Base-by-base conservation (phyloP, 2,888 invertebrate genomes). In the Phyllotreta cruciferae region DNA sequence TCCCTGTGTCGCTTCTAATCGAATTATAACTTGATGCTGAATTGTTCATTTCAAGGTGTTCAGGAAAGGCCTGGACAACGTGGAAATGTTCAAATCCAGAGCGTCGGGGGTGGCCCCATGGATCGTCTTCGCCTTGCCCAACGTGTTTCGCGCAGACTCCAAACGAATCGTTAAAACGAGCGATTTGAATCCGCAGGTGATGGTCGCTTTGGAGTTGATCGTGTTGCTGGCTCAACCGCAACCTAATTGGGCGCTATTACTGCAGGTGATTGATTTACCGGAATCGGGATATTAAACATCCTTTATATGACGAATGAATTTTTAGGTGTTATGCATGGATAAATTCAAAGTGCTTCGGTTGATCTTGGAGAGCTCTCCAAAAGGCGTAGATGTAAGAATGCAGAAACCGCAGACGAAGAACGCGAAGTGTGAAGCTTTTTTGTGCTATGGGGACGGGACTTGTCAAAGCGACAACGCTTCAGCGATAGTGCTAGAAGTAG, bases 211-310 rank as follows among this genome's bases (percentile, higher is more conserved):
- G 60, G 92, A 93, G 71, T 76, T 93, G 35, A 85, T 86, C 50
- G 90, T 93, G 0, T 75, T 93, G 39, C 77, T 91, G 58, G 87
- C 89, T 0, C 92, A 92, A 72, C 92, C 93, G 0, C 92, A 92
- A 74, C 89, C 92, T 0, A 88, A 88, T 56, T 93, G 92, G 92
- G 82, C 89, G 0, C 84, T 89, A 66, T 78, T 93, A 14, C 82
- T 93, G 0, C 92, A 91, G 84, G 92, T 91, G 71, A 37, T 11
- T 8, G 10, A 38, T 14, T 37, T 39, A 13, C 6, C 24, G 44
- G 9, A 53, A 53, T 6, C 36, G 11, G 34, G 9, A 41, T 41
- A 24, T 55, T 35, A 10, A 56, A 44, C 0, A 35, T 35, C 4
- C 45, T 1, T 10, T 49, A 14, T 7, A 35, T 58, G 3, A 49